Conservation (phyloP, 1,140 invertebrate species). For the Scaptomyza hsui region DNA sequence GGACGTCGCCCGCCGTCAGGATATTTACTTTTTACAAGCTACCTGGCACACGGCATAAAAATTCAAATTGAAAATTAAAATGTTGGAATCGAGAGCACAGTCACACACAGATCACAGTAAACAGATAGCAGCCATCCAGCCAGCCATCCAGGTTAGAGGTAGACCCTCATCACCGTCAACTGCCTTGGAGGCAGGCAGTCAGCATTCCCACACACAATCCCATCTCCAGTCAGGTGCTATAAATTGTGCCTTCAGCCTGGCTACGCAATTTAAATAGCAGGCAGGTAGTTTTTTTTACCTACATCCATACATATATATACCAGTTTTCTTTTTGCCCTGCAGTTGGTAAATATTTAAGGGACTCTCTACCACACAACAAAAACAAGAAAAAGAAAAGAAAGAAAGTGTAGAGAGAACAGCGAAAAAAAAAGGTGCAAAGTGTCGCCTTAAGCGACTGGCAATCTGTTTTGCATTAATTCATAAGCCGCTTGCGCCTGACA, state of each 20-base stretch:
- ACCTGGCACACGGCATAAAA: constrained; percentile 59
- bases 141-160: constrained; percentile 3
- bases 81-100: constrained; percentile 52
- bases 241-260: constrained; percentile 49
- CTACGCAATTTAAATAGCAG: constrained; percentile 64
- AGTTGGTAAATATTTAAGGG: constrained; percentile 73
- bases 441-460: constrained; percentile 71
- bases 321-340: constrained; percentile 30
- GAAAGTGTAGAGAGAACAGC: background rate
- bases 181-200: constrained; percentile 33
- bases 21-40: constrained; percentile 78
- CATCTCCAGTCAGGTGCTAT: constrained; percentile 59
- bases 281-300: constrained; percentile 66
- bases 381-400: constrained; percentile 8
- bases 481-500: constrained; percentile 70
- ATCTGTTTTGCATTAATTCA: constrained; percentile 82
- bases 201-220: background rate
- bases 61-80: constrained; percentile 77
- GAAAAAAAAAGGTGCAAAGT: constrained; percentile 71
- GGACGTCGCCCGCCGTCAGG: constrained; percentile 44
- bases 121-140: constrained; percentile 48
- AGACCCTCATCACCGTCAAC: constrained; percentile 67
- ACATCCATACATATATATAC: background rate
- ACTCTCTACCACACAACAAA: constrained; percentile 28
- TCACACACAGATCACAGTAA: constrained; percentile 51